Percentiles rank a stretch among this genome's conserved stretches.
Evolutionary conservation across 2,113 vertebrate species (phyloP).

Genomic region (Apteryx owenii): DNA sequence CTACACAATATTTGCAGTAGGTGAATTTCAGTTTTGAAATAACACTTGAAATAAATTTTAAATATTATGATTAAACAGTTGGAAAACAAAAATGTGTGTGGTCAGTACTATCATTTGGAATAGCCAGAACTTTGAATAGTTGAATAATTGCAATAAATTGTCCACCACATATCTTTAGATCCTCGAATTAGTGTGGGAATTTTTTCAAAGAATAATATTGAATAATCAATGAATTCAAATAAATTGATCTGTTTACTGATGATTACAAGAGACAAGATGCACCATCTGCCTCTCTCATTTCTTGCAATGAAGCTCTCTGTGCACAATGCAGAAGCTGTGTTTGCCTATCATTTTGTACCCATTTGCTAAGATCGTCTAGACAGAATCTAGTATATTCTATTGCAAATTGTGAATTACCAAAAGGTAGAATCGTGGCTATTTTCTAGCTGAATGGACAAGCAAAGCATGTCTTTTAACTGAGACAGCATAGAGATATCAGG

Average conservation of each 20-base stretch:
- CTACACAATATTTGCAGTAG: neutral
- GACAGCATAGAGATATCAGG: neutral
- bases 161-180: neutral
- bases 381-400: neutral
- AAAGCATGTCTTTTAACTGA: neutral
- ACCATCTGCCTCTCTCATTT: neutral
- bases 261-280: neutral
- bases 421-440: fast-evolving
- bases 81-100: neutral
- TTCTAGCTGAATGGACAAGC: neutral
- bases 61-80: neutral
- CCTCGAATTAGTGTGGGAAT: neutral
- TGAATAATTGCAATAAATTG: neutral
- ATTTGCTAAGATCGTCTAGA: neutral
- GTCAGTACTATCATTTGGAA: neutral
- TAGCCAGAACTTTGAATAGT: neutral
- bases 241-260: neutral
- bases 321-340: neutral
- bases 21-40: neutral
- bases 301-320: neutral
- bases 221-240: neutral
- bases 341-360: neutral
- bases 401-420: neutral
- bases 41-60: neutral
- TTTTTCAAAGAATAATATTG: neutral